Conservation (phyloP, 2,113 vertebrate genomes). For the Dasypus novemcinctus region DNA sequence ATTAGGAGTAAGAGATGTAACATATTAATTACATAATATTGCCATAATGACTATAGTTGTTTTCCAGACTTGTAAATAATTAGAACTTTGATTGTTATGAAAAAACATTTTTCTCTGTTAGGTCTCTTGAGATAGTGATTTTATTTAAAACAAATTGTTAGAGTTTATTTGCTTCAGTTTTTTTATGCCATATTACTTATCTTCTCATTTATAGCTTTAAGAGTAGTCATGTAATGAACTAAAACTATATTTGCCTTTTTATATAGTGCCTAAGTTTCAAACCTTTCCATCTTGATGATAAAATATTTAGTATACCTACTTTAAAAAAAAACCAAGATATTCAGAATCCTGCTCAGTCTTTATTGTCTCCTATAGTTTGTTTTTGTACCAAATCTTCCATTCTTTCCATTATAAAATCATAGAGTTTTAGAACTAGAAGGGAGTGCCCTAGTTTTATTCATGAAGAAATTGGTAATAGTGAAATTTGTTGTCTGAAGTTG, state of each 20-base stretch:
- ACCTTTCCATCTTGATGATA: slow-evolving; percentile 16
- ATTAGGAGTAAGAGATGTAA: background rate
- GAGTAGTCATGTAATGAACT: slow-evolving; percentile 37
- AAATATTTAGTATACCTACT: slow-evolving; percentile 48
- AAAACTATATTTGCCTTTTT: background rate
- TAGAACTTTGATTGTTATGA: background rate
- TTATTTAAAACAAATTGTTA: background rate
- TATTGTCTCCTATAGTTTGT: background rate
- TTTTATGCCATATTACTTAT: background rate
- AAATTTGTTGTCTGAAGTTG: background rate
- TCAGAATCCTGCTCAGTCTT: background rate
- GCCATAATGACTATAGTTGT: background rate
- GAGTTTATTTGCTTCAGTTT: slow-evolving; percentile 10
- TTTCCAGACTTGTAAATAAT: background rate
- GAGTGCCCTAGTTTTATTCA: background rate
- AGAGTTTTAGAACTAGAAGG: background rate
- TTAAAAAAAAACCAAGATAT: slow-evolving; percentile 17
- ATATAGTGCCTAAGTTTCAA: slow-evolving; percentile 25
- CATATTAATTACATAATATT: background rate
- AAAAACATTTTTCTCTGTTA: slow-evolving; percentile 30
- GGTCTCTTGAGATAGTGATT: slow-evolving; percentile 1
- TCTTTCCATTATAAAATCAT: background rate
- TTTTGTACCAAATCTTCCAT: background rate
- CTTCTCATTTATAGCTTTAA: slow-evolving; percentile 28
- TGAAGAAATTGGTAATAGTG: background rate